These are phyloP conservation scores for Lasioglossum morio DNA, from an alignment of 2,888 invertebrate species.

Conservation along the genomic window DNA sequence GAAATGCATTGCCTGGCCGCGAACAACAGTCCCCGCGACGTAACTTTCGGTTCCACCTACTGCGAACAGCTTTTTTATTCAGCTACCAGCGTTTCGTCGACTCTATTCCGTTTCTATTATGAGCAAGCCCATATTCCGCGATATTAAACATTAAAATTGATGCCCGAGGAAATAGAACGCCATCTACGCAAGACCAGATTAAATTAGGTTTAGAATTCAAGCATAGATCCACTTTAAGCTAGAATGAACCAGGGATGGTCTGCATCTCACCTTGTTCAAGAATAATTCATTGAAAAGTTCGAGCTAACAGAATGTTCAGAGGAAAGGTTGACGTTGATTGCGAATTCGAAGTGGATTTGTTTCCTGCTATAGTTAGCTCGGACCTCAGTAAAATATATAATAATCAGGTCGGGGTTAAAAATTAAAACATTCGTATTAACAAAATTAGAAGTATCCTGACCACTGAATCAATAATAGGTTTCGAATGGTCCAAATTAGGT, in stretches of 20 bases:
- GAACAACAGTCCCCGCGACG: constrained; percentile 36
- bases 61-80: not conserved
- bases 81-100: not conserved
- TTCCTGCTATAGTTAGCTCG: no score
- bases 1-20: constrained; percentile 32
- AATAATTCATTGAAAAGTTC: not conserved
- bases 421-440: not conserved
- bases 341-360: not conserved
- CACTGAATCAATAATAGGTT: not conserved
- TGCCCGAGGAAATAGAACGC: not conserved
- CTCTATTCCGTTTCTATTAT: constrained; percentile 5
- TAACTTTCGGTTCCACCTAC: constrained; percentile 24
- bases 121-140: not conserved
- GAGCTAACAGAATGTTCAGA: not conserved
- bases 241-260: not conserved
- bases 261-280: not conserved
- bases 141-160: not conserved
- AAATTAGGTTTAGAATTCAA: not conserved
- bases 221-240: not conserved
- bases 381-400: no score
- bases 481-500: not conserved
- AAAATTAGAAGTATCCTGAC: not conserved
- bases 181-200: not conserved
- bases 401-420: no score
- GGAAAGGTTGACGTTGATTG: not conserved